Evolutionary conservation across 2,888 invertebrate species (phyloP), one percentile per base, ranked within the genome.

Genomic region (Agrochola circellaris): DNA sequence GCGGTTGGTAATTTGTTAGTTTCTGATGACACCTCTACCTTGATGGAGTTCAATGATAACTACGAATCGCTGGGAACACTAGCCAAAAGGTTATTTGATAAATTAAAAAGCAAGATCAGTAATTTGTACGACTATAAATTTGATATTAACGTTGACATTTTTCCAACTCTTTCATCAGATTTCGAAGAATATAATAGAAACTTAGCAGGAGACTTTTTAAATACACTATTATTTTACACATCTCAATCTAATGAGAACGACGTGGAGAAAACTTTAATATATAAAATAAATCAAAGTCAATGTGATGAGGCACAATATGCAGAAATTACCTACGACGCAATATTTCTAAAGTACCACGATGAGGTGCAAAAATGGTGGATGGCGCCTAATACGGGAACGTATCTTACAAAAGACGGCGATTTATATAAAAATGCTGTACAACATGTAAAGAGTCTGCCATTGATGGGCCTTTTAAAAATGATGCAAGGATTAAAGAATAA

Each of bases 281-380:
- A 23, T 51, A 23, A 51, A 45, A 80, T 80, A 26, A 30, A 58
- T 42, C 54, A 69, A 7, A 38, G 13, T 17, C 42, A n/a, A 51
- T 23, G 9, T 51, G 23, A 51, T 23, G 20, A 23, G 17, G 23
- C 23, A 8, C 8, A 20, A 51, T 23, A 51, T 48, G 38, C n/a
- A n/a, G 38, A 58, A 68, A 58, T 58, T 11, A 76, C 38, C 17
- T 68, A 75, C 1, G 70, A 83, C 38, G 67, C 69, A 20, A 67
- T 84, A 17, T 84, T 66, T 26, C 34, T 79, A 9, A 73, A 76
- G 62, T 84, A 78, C 30, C 84, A 84, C 42, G 54, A 81, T 20
- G 68, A 71, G 58, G 56, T 84, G 34, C 82, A 73, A 62, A 75
- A 72, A 58, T 85, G 85, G 85, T 76, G 85, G 75, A 79, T 85